Base-by-base conservation (phyloP, 2,888 invertebrate genomes). In the Quadroppia sp. region DNA sequence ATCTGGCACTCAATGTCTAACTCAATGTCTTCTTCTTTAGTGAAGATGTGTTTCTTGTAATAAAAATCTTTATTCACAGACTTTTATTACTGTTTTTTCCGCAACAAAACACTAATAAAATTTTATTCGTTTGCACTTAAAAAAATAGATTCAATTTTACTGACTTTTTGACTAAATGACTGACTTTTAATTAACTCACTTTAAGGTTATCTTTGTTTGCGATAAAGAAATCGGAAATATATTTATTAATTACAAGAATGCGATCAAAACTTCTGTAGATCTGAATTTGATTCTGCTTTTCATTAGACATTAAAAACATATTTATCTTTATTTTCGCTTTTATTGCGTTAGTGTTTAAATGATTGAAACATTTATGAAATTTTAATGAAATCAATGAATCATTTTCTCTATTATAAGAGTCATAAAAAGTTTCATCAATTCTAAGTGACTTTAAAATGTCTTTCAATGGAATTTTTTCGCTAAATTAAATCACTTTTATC, bases 81-180 rank as follows among this genome's bases (percentile, higher is more conserved):
- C 30, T 36, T 53, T 56, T 56, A 56, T 56, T 25, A 56, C 56
- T 56, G 30, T 30, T 56, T 56, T 53, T 20, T 50, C 20, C 20
- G 20, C 50, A n/a, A 17, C 50, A n/a, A 17, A n/a, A n/a, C 50
- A 50, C 17, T 48, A 6, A 20, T 23, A 53, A 53, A 53, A 56
- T 56, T 56, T 28, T 53, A 25, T 25, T 23, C 53, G n/a, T 56
- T 30, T 30, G 17, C 56, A 28, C 56, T 56, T 30, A 28, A 56
- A 56, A 56, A 56, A 28, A 28, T 30, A 28, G 28, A 25, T 30
- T 56, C 23, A 56, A 56, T 56, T 56, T 23, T 15, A 17, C 23
- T 2, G 23, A 13, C 4, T 7, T 3, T 23, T 7, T 23, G 23
- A 9, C 53, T 53, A 25, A 28, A 15, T 36, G 36, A 36, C 36